Evolutionary conservation across 2,888 invertebrate genomes (phyloP).

Genomic region (Leuctra nigra): DNA sequence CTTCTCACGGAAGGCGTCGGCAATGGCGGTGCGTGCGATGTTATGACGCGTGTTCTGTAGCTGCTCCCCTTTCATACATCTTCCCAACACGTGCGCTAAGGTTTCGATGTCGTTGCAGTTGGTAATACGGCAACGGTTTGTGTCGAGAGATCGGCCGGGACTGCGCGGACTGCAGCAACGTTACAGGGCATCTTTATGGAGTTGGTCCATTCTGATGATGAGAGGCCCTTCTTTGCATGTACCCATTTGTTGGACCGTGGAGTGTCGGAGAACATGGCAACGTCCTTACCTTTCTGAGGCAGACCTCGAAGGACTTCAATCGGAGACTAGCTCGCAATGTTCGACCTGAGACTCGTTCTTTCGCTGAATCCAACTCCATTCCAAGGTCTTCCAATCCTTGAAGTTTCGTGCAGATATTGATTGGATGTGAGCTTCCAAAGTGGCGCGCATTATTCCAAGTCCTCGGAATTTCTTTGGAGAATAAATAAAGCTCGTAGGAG

Average conservation of each 20-base stretch:
- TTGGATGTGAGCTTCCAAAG: slow-evolving; percentile 5
- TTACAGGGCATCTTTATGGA: too few relatives aligned
- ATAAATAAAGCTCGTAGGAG: slow-evolving; percentile 5
- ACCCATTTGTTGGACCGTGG: too few relatives aligned
- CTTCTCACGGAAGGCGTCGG: too few relatives aligned
- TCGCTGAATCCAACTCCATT: not conserved
- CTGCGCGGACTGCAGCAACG: too few relatives aligned
- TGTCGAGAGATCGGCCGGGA: not conserved
- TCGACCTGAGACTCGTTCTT: too few relatives aligned
- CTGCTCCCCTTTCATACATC: not conserved
- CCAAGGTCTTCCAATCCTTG: too few relatives aligned
- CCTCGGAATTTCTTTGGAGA: slow-evolving; percentile 2
- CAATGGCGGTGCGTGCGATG: too few relatives aligned
- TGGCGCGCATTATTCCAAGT: slow-evolving; percentile 6
- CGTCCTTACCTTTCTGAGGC: not conserved
- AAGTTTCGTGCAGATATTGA: too few relatives aligned
- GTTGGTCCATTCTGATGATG: too few relatives aligned
- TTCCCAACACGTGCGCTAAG: not conserved
- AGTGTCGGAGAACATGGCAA: not conserved
- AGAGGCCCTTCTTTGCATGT: too few relatives aligned
- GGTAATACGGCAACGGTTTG: not conserved
- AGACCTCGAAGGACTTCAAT: not conserved
- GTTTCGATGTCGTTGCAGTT: not conserved
- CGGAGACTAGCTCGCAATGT: not conserved
- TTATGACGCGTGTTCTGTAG: not conserved